Evolutionary conservation across 2,888 invertebrate genomes (phyloP).

Genomic region (Cryptocephalus primarius): DNA sequence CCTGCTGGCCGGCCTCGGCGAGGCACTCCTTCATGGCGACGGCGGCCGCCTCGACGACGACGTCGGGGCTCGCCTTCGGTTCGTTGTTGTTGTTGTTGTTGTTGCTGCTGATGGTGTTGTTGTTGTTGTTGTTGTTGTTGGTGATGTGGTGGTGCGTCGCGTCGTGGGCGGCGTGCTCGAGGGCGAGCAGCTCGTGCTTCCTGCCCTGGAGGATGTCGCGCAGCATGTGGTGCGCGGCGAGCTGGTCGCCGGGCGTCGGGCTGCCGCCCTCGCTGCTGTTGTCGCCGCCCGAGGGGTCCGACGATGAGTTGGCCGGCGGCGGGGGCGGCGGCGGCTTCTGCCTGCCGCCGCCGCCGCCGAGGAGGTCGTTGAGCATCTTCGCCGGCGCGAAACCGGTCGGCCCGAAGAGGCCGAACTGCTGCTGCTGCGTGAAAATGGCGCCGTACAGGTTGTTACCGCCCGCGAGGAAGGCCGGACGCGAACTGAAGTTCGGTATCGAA

Average conservation of each 20-base stretch:
- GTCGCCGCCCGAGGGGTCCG: too few relatives aligned
- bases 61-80: conserved; percentile 39
- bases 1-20: conserved; percentile 44
- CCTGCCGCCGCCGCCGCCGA: conserved; percentile 52
- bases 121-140: conserved; percentile 47
- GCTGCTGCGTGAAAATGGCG: conserved; percentile 72
- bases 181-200: conserved; percentile 67
- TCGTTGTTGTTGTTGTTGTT: conserved; percentile 40
- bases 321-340: conserved; percentile 37
- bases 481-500: conserved; percentile 64
- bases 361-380: conserved; percentile 85
- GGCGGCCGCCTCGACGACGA: conserved; percentile 18
- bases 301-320: too few relatives aligned
- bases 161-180: conserved; percentile 56
- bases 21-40: conserved; percentile 50
- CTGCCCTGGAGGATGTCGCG: conserved; percentile 83
- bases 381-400: conserved; percentile 70
- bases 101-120: conserved; percentile 40
- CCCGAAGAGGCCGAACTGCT: conserved; percentile 73
- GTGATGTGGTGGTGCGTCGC: conserved; percentile 38
- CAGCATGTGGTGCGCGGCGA: conserved; percentile 76
- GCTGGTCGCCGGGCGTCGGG: conserved; percentile 43
- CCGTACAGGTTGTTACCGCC: conserved; percentile 68
- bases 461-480: conserved; percentile 66
- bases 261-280: conserved; percentile 35